Evolutionary conservation across 2,797 vertebrate genomes (phyloP), one percentile per base, ranked within the genome.

Genomic region (Limnodromus scolopaceus): DNA sequence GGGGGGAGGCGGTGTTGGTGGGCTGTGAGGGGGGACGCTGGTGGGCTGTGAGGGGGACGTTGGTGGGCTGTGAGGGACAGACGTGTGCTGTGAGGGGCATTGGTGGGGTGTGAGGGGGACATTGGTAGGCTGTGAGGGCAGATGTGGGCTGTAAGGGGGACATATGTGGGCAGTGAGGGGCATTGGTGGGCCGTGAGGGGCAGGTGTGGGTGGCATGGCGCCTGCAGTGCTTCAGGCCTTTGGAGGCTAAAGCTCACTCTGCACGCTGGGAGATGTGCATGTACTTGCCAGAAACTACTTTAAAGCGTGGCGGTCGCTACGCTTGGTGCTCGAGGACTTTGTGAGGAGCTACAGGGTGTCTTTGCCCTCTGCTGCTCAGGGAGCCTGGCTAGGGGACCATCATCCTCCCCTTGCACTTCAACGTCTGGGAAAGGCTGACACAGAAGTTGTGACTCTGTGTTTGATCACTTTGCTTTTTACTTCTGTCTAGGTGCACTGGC

Each of bases 251-350:
- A 13, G 54, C 5, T 7, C 2, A 0, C 27, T 38, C 28, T 4
- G 0, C 11, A 0, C 6, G 4, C 1, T 1, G 32, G 23, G 43
- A 38, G n/a, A 11, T 28, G 41, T 0, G 11, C 3, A 3, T 7
- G 4, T 2, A 1, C 17, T 11, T 5, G 51, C 17, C 27, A 48
- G 36, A 23, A 75, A 10, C 20, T 2, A 5, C 41, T 27, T 39
- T 9, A 30, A 16, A 75, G 36, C 7, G 2, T 5, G 58, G 32
- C 10, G 2, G 4, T 60, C 1, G 10, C 66, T 4, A 1, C 36
- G 1, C 5, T 2, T 11, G n/a, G 19, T 5, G 57, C 6, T 10
- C 5, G 1, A 10, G 60, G 84, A 3, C 18, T 11, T 8, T 2
- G 43, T 9, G 32, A 16, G 17, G 34, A 38, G 34, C 55, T 23